A percentile compares a stretch with the other conserved stretches of the same genome.
These are phyloP conservation scores for Sarotherodon lohbergeri DNA, from an alignment of 2,113 vertebrate species.

Conservation along the genomic window DNA sequence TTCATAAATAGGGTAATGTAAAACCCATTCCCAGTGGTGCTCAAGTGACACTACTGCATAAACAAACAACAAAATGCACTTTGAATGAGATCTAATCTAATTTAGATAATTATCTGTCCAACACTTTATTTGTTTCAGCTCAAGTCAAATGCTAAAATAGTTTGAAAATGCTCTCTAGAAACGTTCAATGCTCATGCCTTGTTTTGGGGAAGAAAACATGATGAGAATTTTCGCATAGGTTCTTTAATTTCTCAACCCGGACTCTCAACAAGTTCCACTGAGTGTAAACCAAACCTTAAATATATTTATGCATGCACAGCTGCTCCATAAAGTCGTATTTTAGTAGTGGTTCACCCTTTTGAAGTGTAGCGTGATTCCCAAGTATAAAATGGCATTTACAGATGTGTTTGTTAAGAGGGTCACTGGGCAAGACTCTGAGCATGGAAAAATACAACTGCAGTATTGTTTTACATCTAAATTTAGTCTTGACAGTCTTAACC, in stretches of 20 bases:
- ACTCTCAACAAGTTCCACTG: not conserved
- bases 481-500: not conserved
- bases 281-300: not conserved
- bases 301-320: constrained; percentile 15
- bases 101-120: not conserved
- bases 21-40: fast-evolving
- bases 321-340: not conserved
- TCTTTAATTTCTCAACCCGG: not conserved
- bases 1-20: not conserved
- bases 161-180: not conserved
- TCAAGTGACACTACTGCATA: not conserved
- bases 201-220: not conserved
- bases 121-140: not conserved
- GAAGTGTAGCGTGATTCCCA: not conserved
- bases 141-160: not conserved
- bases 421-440: not conserved
- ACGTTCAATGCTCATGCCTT: not conserved
- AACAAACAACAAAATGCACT: not conserved
- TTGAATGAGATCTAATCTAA: not conserved
- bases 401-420: constrained; percentile 15
- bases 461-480: not conserved
- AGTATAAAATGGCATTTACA: constrained; percentile 25
- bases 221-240: not conserved
- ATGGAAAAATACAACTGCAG: not conserved
- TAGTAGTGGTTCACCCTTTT: constrained; percentile 3